Base-by-base conservation (phyloP, 1,140 invertebrate species). In the Tetraneura akinire region DNA sequence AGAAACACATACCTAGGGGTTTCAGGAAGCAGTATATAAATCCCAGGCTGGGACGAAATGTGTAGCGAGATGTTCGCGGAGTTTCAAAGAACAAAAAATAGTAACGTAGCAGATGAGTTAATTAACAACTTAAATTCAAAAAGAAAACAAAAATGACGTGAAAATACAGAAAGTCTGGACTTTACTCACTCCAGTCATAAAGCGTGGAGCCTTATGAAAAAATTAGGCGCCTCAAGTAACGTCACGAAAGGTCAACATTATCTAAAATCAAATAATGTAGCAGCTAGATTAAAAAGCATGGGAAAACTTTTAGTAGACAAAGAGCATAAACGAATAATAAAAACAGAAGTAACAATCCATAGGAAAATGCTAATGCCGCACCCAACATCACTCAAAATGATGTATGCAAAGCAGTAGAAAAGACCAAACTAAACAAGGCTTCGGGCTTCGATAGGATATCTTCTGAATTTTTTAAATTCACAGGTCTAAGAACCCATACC, bases 71-170 rank as follows among this genome's bases (percentile, higher is more conserved):
- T 57, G 23, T 57, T 21, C 53, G 6, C n/a, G 23, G 53, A 57
- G 53, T 57, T 57, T 57, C 53, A 57, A 57, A 57, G n/a, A 14
- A 10, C 23, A 57, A 21, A 57, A 57, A 11, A 57, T 57, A 57
- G 11, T n/a, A 6, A 6, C 11, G 53, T 57, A 26, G 11, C 23
- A 26, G 23, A 57, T 23, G 53, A 57, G 53, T 23, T 57, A 57
- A 57, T 57, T 57, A 57, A 57, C n/a, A 57, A 21, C 11, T 57
- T 57, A 16, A 57, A 57, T 57, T n/a, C 11, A 57, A 57, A 57
- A 57, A 57, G 53, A 57, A 57, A n/a, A 57, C 53, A 57, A 23
- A n/a, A n/a, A 16, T 21, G 23, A 16, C 23, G 11, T 3, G 53
- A 21, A 57, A 21, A 21, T 21, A 57, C 23, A 23, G 18, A 57